Evolutionary conservation across 2,888 invertebrate genomes (phyloP).

Genomic region (Nematopogon swammerdamellus): DNA sequence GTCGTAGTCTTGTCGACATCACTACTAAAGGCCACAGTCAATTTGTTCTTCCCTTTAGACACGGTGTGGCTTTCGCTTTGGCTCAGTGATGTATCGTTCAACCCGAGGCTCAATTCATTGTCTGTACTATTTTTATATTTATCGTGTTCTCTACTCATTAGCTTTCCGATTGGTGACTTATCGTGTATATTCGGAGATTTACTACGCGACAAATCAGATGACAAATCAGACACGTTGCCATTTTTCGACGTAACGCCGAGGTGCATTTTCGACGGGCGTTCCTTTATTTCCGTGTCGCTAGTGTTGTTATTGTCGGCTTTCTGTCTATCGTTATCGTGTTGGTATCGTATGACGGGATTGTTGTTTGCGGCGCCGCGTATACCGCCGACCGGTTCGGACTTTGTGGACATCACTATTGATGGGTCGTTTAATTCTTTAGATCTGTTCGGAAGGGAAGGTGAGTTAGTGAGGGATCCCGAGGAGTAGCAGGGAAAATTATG

Average conservation of each 20-base stretch:
- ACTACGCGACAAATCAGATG: conserved; percentile 9
- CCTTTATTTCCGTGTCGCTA: not conserved
- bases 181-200: conserved; percentile 16
- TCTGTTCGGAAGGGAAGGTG: conserved; percentile 15
- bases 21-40: conserved; percentile 1
- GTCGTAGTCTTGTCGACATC: not conserved
- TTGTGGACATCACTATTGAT: conserved; percentile 12
- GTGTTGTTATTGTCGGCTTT: conserved; percentile 7
- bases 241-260: conserved; percentile 7
- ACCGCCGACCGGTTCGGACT: not conserved
- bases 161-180: conserved; percentile 39
- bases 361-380: not conserved
- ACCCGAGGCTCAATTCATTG: conserved; percentile 18
- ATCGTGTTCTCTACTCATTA: conserved; percentile 4
- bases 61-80: conserved; percentile 13
- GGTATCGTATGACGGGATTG: not conserved
- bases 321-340: conserved; percentile 2
- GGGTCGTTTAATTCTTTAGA: conserved; percentile 41
- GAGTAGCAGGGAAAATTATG: too few species aligned
- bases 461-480: not conserved
- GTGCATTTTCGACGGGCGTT: not conserved
- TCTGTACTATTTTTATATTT: conserved; percentile 34
- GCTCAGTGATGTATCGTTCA: conserved; percentile 12
- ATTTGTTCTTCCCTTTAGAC: conserved; percentile 7
- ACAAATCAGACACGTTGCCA: conserved; percentile 2